Base-by-base conservation (phyloP, 2,888 invertebrate genomes). In the Troilus luridus region DNA sequence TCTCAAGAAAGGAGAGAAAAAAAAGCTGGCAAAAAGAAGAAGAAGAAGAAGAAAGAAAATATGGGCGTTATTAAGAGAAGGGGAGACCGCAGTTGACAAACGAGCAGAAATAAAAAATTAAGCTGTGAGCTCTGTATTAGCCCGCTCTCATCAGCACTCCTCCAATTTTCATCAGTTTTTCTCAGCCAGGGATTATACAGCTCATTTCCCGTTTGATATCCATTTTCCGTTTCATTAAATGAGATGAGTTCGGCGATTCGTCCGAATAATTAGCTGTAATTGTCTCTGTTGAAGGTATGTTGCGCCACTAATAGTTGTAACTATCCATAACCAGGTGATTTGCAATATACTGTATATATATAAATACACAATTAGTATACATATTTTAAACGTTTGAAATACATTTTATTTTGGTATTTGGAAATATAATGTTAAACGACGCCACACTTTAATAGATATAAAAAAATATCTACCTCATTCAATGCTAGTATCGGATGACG, bases 101-200 rank as follows among this genome's bases (percentile, higher is more conserved):
- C 56, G 85, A 85, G 85, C 21, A 85, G 54, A 85, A 85, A 85
- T 85, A 85, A 85, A 85, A 85, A 85, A 85, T 85, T 85, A 85
- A 85, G 85, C 85, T 58, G 56, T 21, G 54, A 58, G 85, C 85
- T 41, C 41, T 85, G 85, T 56, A 85, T 85, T 85, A 85, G 85
- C 85, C 56, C 0, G 21, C 14, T 41, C 85, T 85, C 85, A 85
- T 85, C 85, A 85, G 85, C 21, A 41, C 56, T 85, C 85, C 56
- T n/a, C 85, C 85, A 85, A 85, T 85, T 85, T 85, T 85, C 85
- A 85, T 85, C 85, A 56, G 85, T 58, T 85, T 56, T 58, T 85
- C 85, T n/a, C 85, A 21, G 56, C 14, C n/a, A 56, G 85, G 85
- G 56, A 85, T 85, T 85, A 85, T 56, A 85, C 85, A n/a, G 56